These are phyloP conservation scores for Hylia prasina DNA, from an alignment of 2,113 vertebrate species.

Conservation along the genomic window DNA sequence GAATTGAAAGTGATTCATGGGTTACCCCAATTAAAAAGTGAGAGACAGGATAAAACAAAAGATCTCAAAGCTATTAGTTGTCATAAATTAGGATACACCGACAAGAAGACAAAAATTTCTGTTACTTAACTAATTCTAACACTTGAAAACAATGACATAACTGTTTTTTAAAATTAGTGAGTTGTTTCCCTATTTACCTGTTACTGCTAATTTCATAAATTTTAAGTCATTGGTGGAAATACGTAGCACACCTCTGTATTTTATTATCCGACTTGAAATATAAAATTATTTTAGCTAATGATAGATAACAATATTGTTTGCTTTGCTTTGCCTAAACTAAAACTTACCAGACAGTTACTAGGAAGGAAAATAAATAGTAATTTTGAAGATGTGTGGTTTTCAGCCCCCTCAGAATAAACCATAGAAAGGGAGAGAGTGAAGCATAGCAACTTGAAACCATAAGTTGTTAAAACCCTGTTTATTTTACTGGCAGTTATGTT, in stretches of 20 bases:
- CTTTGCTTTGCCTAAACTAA: neutral
- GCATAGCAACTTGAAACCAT: neutral
- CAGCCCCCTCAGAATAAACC: neutral
- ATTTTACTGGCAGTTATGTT: neutral
- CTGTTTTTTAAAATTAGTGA: neutral
- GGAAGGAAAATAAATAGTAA: neutral
- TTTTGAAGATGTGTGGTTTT: neutral
- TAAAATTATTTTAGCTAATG: neutral
- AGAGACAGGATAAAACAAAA: neutral
- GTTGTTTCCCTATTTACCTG: neutral
- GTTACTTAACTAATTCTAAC: neutral
- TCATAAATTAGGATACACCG: neutral
- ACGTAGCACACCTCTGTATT: rapidly evolving
- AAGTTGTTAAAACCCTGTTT: neutral
- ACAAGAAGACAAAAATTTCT: neutral
- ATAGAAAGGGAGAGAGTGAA: neutral
- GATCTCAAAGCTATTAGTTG: neutral
- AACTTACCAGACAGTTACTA: neutral
- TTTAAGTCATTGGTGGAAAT: neutral
- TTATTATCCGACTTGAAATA: neutral
- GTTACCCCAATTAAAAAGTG: neutral
- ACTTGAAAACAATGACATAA: neutral
- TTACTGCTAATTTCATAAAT: neutral
- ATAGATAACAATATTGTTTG: neutral
- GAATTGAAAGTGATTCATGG: neutral